phyloP scores from a whole-genome alignment of 2,888 invertebrate genomes.

The Catocala sponsa region DNA sequence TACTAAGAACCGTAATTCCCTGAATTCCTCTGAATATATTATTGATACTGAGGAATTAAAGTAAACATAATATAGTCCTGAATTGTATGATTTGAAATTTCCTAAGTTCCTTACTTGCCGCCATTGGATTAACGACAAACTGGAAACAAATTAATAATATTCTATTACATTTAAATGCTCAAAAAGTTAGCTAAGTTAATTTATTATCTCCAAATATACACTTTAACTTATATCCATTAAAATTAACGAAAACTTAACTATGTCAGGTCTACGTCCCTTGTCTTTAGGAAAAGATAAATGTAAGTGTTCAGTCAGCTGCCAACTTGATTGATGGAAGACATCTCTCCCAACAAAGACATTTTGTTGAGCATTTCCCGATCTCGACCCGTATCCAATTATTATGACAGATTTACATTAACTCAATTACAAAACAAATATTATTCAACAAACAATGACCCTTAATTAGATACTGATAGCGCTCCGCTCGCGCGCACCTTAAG shows the following conservation, averaged over 20 bases:
- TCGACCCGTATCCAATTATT: conserved; percentile 67
- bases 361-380: conserved; percentile 53
- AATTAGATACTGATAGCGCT: conserved; percentile 19
- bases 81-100: too few relatives aligned
- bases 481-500: background rate
- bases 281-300: conserved; percentile 75
- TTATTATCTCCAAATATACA: conserved; percentile 17
- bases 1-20: too few relatives aligned
- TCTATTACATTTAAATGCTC: too few relatives aligned
- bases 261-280: conserved; percentile 54
- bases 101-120: too few relatives aligned
- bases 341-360: conserved; percentile 66
- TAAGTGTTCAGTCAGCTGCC: conserved; percentile 79
- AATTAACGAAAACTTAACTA: conserved; percentile 63
- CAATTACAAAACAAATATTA: conserved; percentile 44
- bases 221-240: conserved; percentile 53
- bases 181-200: background rate
- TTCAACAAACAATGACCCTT: conserved; percentile 36
- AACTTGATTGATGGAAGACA: conserved; percentile 73
- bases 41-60: too few relatives aligned
- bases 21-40: too few relatives aligned
- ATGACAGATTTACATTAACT: conserved; percentile 59
- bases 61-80: too few relatives aligned
- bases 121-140: too few relatives aligned
- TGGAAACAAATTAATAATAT: too few relatives aligned